Evolutionary conservation across 2,888 invertebrate genomes (phyloP), one percentile per base, ranked within the genome.

Genomic region (Troides aeacus): DNA sequence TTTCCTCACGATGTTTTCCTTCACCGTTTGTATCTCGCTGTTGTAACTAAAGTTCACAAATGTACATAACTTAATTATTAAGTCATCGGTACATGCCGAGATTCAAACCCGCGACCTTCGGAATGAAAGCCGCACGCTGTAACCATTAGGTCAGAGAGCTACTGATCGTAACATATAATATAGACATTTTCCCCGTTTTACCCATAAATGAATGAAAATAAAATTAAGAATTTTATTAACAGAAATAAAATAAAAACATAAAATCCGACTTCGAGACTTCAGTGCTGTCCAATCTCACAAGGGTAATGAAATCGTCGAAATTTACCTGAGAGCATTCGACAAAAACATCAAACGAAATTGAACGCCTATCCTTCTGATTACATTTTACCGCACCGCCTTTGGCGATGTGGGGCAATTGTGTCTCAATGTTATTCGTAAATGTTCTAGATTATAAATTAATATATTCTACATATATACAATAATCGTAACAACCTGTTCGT

Each of bases 271-370:
- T 53, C 53, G 58, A 10, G 39, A 10, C 39, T 7, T 39, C 39
- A 10, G 39, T 39, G 7, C 3, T 17, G 62, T 50, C 23, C 56
- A 56, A 36, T 56, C 36, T 36, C 56, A 36, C 21, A 23, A 58
- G 23, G 15, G 64, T 58, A 64, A 58, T 58, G 57, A 58, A 64
- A 64, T 39, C 23, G 30, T 18, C 30, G 42, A 64, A 57, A 64
- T 64, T 64, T 58, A 64, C 64, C 64, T 58, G 58, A 58, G 58
- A 64, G 64, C 42, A 23, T 10, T n/a, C 58, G 42, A 42, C 58
- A 64, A 58, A 64, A 57, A 42, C 57, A 58, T 57, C 58, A 58
- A 57, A 64, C 58, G 58, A 65, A 65, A 65, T 65, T 59, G 65
- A 30, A 59, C 59, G 39, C 58, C 58, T 58, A 30, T 65, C 65